Evolutionary conservation across 64 coral and sea anemone species (phyloP), one percentile per base, ranked within the genome.

Genomic region (Montipora cactus): DNA sequence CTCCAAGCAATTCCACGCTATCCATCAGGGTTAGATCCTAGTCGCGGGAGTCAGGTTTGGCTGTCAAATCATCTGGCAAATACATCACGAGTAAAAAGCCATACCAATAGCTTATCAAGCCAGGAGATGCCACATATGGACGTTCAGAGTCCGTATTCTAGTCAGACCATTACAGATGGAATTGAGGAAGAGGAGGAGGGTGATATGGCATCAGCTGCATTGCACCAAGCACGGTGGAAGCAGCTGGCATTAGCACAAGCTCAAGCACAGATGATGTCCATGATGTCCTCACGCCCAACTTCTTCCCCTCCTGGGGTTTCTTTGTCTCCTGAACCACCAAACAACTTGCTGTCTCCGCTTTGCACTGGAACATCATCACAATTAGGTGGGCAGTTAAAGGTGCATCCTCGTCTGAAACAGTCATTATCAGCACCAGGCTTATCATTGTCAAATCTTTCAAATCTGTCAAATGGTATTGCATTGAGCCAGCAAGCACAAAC

Each of bases 111-210:
- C 81, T 83, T 86, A 16, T 57, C 80, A 90, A 95, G 64, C 62
- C 93, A 96, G 19, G 88, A 96, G 23, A 25, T 81, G 9, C 22
- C 66, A 14, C 89, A 89, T 9, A 84, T 88, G 78, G 90, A 95
- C 20, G 88, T 92, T n/a, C 88, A 96, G 62, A 96, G 90, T 87
- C 95, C 91, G n/a, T 94, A 81, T 67, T 59, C 91, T 48, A 99
- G 88, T 87, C 88, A 99, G 47, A 92, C 89, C 48, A 86, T 98
- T 77, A 94, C 95, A 7, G 98, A 99, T 75, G 92, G 95, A 74
- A 99, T 99, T 46, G 98, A 99, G 50, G 98, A 99, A 90, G 98
- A 99, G 87, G 92, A 92, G 45, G 95, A 96, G 51, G 86, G 89
- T 72, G 93, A 88, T 75, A 80, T 99, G 52, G 83, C 87, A 76